phyloP scores from a whole-genome alignment of 2,797 vertebrate species.

The Eurystomus glaucurus region DNA sequence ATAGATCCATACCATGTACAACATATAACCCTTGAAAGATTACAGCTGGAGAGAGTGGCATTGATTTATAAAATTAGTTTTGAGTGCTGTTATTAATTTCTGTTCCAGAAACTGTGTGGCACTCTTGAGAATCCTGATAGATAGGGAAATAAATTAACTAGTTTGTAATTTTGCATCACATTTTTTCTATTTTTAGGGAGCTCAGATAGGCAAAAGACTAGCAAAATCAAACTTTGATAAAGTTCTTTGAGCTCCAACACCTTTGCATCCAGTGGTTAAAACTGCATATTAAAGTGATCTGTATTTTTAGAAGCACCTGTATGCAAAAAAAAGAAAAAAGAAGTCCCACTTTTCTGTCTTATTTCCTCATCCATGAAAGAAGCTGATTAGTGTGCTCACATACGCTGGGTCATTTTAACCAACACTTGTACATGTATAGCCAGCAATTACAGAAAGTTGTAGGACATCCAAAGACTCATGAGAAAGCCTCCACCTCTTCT shows the following conservation, averaged over 20 bases:
- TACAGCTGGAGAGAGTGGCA: background rate
- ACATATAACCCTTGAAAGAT: background rate
- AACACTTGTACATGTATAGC: background rate
- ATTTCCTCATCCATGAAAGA: background rate
- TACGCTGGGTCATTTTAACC: background rate
- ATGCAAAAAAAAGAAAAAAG: background rate
- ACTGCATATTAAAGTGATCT: background rate
- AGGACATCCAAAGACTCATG: background rate
- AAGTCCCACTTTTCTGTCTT: background rate
- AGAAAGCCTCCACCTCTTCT: conserved; percentile 18
- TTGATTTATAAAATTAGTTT: background rate
- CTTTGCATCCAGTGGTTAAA: background rate
- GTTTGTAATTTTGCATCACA: background rate
- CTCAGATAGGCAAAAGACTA: background rate
- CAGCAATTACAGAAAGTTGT: conserved; percentile 28
- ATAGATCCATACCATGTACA: background rate
- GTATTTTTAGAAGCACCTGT: background rate
- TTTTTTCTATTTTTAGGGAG: background rate
- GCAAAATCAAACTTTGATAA: background rate
- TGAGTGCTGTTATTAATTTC: background rate
- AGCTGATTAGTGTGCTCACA: background rate
- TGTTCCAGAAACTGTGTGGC: background rate
- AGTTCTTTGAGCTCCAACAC: background rate
- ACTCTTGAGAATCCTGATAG: background rate
- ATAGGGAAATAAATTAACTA: background rate